Conservation (phyloP, 2,113 vertebrate genomes). For the Kobus ellipsiprymnus region DNA sequence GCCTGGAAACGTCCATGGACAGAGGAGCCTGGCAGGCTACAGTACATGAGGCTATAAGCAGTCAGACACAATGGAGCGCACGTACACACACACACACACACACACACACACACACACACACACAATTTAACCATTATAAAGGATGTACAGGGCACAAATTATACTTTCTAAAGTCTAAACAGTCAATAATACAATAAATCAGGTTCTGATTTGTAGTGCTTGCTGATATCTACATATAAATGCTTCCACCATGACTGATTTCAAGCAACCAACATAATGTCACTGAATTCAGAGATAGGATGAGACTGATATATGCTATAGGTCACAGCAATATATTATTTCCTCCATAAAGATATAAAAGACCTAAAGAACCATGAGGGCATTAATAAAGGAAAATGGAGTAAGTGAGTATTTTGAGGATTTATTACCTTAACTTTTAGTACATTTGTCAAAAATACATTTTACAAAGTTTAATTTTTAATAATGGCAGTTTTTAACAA, state of each 20-base stretch:
- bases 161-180: not conserved
- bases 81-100: not conserved
- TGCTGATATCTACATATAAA: not conserved
- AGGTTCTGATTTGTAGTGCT: not conserved
- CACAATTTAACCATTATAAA: not conserved
- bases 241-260: not conserved
- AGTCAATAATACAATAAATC: not conserved
- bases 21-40: not conserved
- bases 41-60: not conserved
- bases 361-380: not conserved
- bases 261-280: not conserved
- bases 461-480: not conserved
- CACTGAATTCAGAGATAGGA: not conserved
- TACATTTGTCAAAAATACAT: not conserved
- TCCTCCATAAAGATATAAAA: not conserved
- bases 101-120: not conserved
- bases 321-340: not conserved
- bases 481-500: not conserved
- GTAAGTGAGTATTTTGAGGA: not conserved
- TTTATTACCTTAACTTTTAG: not conserved
- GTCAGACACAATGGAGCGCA: not conserved
- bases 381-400: not conserved
- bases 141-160: not conserved
- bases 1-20: rapidly evolving
- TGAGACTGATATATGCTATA: not conserved